Evolutionary conservation across 2,797 vertebrate species (phyloP).

Genomic region (Sebastes glaucus): DNA sequence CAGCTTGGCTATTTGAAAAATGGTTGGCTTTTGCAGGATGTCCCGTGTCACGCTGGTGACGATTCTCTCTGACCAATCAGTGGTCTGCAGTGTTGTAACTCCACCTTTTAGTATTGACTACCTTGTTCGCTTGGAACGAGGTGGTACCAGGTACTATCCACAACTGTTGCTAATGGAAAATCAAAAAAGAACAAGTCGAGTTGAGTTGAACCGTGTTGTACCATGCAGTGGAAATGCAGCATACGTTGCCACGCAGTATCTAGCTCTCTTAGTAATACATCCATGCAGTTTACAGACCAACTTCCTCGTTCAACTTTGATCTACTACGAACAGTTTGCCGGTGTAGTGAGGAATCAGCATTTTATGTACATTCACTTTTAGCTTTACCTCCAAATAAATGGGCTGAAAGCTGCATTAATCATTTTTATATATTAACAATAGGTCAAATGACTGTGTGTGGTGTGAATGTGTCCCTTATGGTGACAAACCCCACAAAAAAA

Average conservation of each 20-base stretch:
- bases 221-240: neutral
- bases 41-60: accelerated
- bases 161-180: neutral
- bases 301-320: no score
- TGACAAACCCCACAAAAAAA: neutral
- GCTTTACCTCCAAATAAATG: neutral
- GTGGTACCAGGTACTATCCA: neutral
- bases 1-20: neutral
- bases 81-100: no score
- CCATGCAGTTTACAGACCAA: no score
- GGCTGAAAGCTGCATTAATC: neutral
- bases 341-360: neutral
- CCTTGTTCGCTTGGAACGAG: neutral
- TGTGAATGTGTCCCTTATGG: neutral
- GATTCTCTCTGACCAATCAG: neutral
- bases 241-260: neutral
- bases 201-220: neutral
- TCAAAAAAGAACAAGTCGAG: accelerated
- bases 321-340: neutral
- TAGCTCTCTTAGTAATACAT: neutral
- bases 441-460: accelerated
- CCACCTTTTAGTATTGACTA: neutral
- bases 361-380: neutral
- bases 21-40: accelerated
- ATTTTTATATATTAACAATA: neutral